Conservation (phyloP, 2,113 vertebrate species). For the Pogona vitticeps region DNA sequence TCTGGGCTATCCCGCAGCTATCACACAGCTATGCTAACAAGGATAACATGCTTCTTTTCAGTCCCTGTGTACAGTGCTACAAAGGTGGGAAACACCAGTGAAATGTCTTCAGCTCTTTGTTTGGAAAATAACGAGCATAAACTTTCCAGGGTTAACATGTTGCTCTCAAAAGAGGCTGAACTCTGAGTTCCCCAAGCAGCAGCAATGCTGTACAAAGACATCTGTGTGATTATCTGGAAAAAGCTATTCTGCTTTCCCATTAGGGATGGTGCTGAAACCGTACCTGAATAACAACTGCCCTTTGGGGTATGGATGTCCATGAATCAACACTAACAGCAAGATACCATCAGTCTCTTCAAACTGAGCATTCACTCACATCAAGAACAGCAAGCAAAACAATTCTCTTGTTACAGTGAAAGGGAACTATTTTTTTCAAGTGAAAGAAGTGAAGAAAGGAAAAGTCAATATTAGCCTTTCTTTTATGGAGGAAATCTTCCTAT, state of each 20-base stretch:
- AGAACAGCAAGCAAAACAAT: background rate
- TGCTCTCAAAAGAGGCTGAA: background rate
- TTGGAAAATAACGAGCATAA: too few relatives aligned
- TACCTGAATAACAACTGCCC: background rate
- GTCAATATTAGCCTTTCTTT: constrained; percentile 18
- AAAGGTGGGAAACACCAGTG: background rate
- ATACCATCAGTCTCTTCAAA: background rate
- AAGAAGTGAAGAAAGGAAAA: background rate
- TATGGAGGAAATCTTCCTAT: constrained; percentile 3
- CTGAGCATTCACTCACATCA: background rate
- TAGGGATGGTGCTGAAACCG: background rate
- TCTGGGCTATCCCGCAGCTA: too few relatives aligned
- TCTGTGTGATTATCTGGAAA: background rate
- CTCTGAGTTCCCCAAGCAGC: background rate
- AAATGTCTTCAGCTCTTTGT: background rate
- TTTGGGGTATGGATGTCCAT: background rate
- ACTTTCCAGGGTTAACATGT: too few relatives aligned
- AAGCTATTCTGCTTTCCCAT: background rate
- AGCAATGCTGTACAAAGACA: background rate
- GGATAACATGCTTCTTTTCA: background rate
- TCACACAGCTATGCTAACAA: background rate
- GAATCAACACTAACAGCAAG: constrained; percentile 3
- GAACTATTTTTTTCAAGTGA: background rate
- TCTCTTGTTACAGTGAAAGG: background rate
- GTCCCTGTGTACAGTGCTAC: background rate